phyloP scores from a whole-genome alignment of 2,888 invertebrate genomes.

The Platypus cylindrus region DNA sequence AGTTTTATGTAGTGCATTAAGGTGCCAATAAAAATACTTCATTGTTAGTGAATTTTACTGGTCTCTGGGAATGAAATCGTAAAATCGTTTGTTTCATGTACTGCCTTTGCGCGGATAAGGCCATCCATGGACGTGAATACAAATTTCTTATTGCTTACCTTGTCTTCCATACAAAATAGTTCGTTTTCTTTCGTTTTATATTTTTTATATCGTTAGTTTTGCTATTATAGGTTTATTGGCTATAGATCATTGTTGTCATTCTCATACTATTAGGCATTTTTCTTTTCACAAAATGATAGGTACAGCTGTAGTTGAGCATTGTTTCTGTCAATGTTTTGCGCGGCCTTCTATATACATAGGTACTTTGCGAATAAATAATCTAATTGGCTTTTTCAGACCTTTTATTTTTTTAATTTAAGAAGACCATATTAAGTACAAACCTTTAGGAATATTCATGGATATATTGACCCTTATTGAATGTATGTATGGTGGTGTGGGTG shows the following conservation, averaged over 20 bases:
- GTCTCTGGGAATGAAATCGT: slow-evolving; percentile 13
- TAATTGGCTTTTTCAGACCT: too few relatives aligned
- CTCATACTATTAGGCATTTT: slow-evolving; percentile 7
- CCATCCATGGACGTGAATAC: slow-evolving; percentile 12
- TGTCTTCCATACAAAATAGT: slow-evolving; percentile 14
- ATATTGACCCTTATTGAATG: too few relatives aligned
- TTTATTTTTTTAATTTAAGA: too few relatives aligned
- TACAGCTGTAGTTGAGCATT: too few relatives aligned
- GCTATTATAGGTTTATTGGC: slow-evolving; percentile 10
- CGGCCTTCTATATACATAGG: too few relatives aligned
- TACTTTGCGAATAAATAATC: too few relatives aligned
- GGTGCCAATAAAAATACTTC: slow-evolving; percentile 12
- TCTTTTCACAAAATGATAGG: too few relatives aligned
- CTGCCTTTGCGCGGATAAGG: slow-evolving; percentile 9
- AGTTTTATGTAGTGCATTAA: slow-evolving; percentile 4
- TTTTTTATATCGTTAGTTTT: slow-evolving; percentile 13
- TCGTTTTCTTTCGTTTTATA: slow-evolving; percentile 12
- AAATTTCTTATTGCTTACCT: slow-evolving; percentile 14
- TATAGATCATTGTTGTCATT: slow-evolving; percentile 10
- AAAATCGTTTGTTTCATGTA: slow-evolving; percentile 9
- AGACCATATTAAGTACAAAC: too few relatives aligned
- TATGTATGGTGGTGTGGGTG: too few relatives aligned
- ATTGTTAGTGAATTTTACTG: slow-evolving; percentile 11
- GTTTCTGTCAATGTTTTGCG: too few relatives aligned
- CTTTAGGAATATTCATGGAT: too few relatives aligned